Evolutionary conservation across 2,888 invertebrate species (phyloP).

Genomic region (Caenorhabditis panamensis): DNA sequence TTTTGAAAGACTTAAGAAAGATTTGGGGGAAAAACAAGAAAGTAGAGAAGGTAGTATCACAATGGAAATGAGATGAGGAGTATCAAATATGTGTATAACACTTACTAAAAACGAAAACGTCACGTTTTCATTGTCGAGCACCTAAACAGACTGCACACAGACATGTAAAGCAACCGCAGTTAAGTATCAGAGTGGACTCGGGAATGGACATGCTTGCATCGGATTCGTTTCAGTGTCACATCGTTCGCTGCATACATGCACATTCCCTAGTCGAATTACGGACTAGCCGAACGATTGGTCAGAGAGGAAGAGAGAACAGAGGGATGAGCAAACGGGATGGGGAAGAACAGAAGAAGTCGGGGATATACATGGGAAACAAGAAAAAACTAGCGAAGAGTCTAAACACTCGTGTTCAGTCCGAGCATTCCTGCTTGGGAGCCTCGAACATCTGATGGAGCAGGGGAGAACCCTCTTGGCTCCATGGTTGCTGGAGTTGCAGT

Average conservation of each 20-base stretch:
- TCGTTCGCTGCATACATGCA: slow-evolving; percentile 23
- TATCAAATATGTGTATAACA: slow-evolving; percentile 49
- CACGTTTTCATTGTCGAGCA: slow-evolving; percentile 10
- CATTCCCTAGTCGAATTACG: slow-evolving; percentile 52
- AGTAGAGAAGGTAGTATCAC: slow-evolving; percentile 28
- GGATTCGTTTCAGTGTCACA: not conserved
- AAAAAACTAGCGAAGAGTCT: slow-evolving; percentile 15
- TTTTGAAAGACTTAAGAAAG: slow-evolving; percentile 4
- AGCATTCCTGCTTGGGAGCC: slow-evolving; percentile 60
- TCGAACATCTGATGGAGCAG: slow-evolving; percentile 55
- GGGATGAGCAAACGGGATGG: slow-evolving; percentile 54
- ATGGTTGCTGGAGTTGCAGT: slow-evolving; percentile 54
- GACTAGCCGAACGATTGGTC: slow-evolving; percentile 49
- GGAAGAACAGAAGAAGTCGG: slow-evolving; percentile 5
- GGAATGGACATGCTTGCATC: slow-evolving; percentile 33
- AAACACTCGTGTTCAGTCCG: slow-evolving; percentile 64
- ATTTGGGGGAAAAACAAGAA: slow-evolving; percentile 10
- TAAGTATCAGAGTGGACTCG: slow-evolving; percentile 13
- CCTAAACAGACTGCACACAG: slow-evolving; percentile 23
- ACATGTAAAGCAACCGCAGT: slow-evolving; percentile 33
- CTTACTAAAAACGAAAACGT: slow-evolving; percentile 33
- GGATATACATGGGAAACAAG: slow-evolving; percentile 4
- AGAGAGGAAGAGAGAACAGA: slow-evolving; percentile 22
- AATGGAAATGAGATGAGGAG: slow-evolving; percentile 26
- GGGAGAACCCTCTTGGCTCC: slow-evolving; percentile 60